Evolutionary conservation across 2,113 vertebrate species (phyloP).

Genomic region (Nematolebias whitei): DNA sequence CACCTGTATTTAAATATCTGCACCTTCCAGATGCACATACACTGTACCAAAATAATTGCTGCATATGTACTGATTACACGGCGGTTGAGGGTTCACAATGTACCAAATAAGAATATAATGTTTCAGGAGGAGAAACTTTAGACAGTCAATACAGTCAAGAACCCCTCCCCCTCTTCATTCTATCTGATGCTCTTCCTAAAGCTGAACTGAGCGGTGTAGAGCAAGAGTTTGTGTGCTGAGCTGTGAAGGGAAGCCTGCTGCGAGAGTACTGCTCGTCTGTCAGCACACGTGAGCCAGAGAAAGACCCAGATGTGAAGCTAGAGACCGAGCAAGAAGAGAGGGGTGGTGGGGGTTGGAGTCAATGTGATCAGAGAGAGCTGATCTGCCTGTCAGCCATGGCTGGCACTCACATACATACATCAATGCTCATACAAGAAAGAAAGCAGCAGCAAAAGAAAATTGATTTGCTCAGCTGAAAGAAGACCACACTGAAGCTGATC

Average conservation of each 20-base stretch:
- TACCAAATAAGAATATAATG: not conserved
- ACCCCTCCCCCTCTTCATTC: slow-evolving; percentile 13
- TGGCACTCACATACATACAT: slow-evolving; percentile 15
- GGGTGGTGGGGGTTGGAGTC: slow-evolving; percentile 38
- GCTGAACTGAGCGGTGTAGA: slow-evolving; percentile 9
- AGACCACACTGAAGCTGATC: slow-evolving; percentile 19
- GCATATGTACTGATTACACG: not conserved
- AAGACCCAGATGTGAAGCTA: slow-evolving; percentile 74
- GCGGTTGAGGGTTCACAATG: not conserved
- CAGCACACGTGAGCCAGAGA: slow-evolving; percentile 75
- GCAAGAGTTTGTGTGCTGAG: slow-evolving; percentile 5
- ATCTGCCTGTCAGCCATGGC: slow-evolving; percentile 69
- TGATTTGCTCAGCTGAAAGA: slow-evolving; percentile 46
- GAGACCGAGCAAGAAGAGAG: slow-evolving; percentile 39
- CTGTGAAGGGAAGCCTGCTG: slow-evolving; percentile 66
- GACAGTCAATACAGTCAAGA: slow-evolving; percentile 33
- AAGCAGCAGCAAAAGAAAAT: slow-evolving; percentile 35
- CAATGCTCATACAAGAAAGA: slow-evolving; percentile 32
- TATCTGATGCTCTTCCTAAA: slow-evolving; percentile 39
- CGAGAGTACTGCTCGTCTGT: slow-evolving; percentile 69
- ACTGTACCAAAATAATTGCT: not conserved
- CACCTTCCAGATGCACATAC: slow-evolving; percentile 16
- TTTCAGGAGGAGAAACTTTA: slow-evolving; percentile 30
- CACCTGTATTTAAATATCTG: slow-evolving; percentile 33
- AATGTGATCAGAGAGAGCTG: slow-evolving; percentile 70